Conservation (phyloP, 2,888 invertebrate species). For the Catocala nupta region DNA sequence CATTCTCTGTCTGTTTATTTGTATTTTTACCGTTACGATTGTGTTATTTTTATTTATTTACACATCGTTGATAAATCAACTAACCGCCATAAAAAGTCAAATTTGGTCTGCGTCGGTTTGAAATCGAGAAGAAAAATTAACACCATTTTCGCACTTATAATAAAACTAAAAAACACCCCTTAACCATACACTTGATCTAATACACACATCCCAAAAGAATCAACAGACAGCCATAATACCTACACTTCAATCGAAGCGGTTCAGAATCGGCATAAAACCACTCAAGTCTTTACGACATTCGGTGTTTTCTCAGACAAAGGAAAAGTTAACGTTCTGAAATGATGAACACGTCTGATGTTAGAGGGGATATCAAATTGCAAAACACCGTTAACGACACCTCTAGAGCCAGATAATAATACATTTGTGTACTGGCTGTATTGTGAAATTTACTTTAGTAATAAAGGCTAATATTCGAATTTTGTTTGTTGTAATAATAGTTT, state of each 20-base stretch:
- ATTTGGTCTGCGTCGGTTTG: too few relatives aligned
- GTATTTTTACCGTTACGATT: too few relatives aligned
- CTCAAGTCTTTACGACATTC: slow-evolving; percentile 9
- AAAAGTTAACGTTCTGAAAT: slow-evolving; percentile 21
- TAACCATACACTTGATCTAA: too few relatives aligned
- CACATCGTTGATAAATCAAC: too few relatives aligned
- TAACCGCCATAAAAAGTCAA: too few relatives aligned
- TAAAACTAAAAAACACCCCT: background rate
- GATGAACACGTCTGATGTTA: slow-evolving; percentile 41
- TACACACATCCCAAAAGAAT: background rate
- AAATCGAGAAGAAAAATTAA: too few relatives aligned
- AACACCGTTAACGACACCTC: slow-evolving; percentile 57
- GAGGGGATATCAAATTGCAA: slow-evolving; percentile 51
- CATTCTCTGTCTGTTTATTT: too few relatives aligned
- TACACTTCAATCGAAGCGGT: background rate
- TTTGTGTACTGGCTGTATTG: slow-evolving; percentile 12
- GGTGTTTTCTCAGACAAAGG: slow-evolving; percentile 31
- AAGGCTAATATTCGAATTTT: too few relatives aligned
- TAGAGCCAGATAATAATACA: slow-evolving; percentile 7
- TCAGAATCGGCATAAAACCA: background rate
- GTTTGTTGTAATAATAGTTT: too few relatives aligned
- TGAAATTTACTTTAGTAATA: background rate
- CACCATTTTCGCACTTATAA: background rate
- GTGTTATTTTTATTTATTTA: too few relatives aligned
- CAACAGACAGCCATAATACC: slow-evolving; percentile 1